Evolutionary conservation across 1,140 invertebrate species (phyloP).

Genomic region (Lepidostoma basale): DNA sequence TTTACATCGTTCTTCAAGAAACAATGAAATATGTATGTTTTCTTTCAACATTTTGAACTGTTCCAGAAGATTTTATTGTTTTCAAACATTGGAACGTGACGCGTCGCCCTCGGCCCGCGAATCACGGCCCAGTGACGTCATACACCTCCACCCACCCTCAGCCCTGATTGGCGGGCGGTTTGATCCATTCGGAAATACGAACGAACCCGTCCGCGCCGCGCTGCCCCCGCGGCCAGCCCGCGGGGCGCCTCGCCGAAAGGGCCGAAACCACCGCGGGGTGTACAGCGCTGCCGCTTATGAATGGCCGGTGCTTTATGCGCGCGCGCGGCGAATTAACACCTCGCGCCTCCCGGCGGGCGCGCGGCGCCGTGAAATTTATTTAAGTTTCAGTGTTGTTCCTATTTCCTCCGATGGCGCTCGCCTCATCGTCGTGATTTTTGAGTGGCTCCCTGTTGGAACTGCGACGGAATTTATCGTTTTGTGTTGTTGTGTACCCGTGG

Average conservation of each 20-base stretch:
- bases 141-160: neutral
- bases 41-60: neutral
- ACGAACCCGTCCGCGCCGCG: neutral
- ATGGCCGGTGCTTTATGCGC: no score
- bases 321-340: no score
- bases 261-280: neutral
- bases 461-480: no score
- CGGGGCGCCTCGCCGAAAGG: constrained; percentile 1
- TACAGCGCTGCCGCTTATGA: no score
- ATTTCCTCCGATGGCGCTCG: neutral
- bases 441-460: no score
- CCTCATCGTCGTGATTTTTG: no score
- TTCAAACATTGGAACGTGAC: neutral
- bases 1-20: neutral
- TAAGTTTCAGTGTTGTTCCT: neutral
- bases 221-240: neutral
- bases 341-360: no score
- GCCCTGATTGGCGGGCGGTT: neutral
- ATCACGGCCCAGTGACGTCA: constrained; percentile 13
- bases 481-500: no score
- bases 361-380: neutral
- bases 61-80: neutral
- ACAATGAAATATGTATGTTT: neutral
- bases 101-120: neutral
- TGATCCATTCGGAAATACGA: constrained; percentile 26